Evolutionary conservation across 2,113 vertebrate species (phyloP).

Genomic region (Arizona elegans): DNA sequence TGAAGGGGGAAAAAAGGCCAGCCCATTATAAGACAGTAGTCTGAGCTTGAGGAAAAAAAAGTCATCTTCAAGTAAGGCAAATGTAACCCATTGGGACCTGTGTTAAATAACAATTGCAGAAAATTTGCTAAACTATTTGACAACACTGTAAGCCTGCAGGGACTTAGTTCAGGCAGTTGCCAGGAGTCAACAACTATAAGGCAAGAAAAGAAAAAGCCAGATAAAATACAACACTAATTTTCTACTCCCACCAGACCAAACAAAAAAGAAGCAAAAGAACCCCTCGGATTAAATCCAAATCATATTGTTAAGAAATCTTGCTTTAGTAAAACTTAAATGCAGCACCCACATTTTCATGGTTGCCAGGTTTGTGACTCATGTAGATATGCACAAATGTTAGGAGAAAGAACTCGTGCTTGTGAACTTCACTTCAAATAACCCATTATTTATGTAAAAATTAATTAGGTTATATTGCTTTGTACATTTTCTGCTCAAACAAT

Average conservation of each 20-base stretch:
- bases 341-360: not conserved
- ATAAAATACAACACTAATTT: slow-evolving; percentile 19
- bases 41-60: slow-evolving; percentile 18
- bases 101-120: slow-evolving; percentile 13
- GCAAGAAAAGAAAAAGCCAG: not conserved
- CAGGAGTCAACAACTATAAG: not conserved
- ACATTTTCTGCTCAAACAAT: slow-evolving; percentile 1
- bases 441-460: not conserved
- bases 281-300: not conserved
- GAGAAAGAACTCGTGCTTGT: slow-evolving; percentile 6
- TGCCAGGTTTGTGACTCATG: not conserved
- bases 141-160: slow-evolving; percentile 5
- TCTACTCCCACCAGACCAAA: not conserved
- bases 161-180: not conserved
- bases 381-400: not conserved
- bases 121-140: slow-evolving; percentile 6
- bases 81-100: slow-evolving; percentile 5
- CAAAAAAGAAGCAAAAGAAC: not conserved
- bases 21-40: slow-evolving; percentile 26
- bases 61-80: not conserved
- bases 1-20: not conserved
- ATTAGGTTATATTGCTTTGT: not conserved
- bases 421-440: slow-evolving; percentile 6
- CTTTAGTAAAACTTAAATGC: not conserved
- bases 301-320: not conserved